These are phyloP conservation scores for Latheticus oryzae DNA, from an alignment of 2,888 invertebrate species.

Conservation along the genomic window DNA sequence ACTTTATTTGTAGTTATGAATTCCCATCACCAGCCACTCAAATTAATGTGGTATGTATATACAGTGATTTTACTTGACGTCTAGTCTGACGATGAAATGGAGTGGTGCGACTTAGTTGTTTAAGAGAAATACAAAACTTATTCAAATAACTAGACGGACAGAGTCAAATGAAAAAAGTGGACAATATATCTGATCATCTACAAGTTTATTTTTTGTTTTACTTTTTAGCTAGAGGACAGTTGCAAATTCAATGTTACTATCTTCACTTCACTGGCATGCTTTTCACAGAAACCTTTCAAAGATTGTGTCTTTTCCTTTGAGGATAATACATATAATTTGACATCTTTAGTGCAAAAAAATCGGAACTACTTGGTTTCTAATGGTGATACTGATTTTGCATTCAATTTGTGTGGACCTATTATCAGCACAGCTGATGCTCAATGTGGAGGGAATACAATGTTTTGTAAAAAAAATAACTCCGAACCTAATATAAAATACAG, in stretches of 20 bases:
- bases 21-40: conserved; percentile 19
- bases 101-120: no score
- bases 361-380: conserved; percentile 19
- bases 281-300: conserved; percentile 10
- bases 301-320: conserved; percentile 3
- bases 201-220: no score
- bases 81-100: no score
- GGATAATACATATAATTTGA: conserved; percentile 21
- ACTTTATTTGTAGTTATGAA: conserved; percentile 34
- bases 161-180: no score
- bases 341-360: conserved; percentile 11
- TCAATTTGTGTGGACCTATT: conserved; percentile 36
- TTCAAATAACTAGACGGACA: no score
- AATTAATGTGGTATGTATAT: conserved; percentile 20
- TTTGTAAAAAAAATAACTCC: conserved; percentile 21
- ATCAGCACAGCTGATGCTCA: conserved; percentile 3
- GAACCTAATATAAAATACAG: conserved; percentile 18
- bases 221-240: conserved; percentile 26
- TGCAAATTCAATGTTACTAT: conserved; percentile 33
- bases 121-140: no score
- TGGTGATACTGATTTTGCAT: conserved; percentile 8
- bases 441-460: conserved; percentile 25
- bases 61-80: no score
- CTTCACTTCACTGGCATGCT: conserved; percentile 20
- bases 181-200: no score